Conservation (phyloP, 2,113 vertebrate species). For the Oriolus oriolus region DNA sequence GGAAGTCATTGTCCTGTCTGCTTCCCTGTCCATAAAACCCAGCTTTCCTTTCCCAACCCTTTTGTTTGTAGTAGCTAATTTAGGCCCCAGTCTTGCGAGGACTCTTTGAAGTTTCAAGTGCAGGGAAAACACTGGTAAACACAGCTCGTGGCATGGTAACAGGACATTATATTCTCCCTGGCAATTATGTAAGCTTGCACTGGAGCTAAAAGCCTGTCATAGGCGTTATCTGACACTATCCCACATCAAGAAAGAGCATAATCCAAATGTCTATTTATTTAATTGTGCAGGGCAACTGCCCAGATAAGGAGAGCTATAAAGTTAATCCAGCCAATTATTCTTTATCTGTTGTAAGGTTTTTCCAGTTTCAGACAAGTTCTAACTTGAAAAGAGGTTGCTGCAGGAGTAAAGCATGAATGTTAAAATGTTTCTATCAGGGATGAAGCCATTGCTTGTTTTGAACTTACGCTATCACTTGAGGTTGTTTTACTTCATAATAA, state of each 20-base stretch:
- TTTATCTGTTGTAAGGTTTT: conserved; percentile 45
- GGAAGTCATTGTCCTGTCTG: conserved; percentile 12
- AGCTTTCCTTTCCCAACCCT: conserved; percentile 3
- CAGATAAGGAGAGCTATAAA: conserved; percentile 61
- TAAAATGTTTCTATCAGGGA: neutral
- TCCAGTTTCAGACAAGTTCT: conserved; percentile 8
- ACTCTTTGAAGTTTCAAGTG: conserved; percentile 54
- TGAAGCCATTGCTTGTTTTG: neutral
- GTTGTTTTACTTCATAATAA: neutral
- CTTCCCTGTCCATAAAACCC: conserved; percentile 16
- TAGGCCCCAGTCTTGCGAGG: neutral
- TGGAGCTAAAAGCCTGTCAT: conserved; percentile 7
- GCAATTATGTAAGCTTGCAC: neutral
- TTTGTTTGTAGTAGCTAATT: conserved; percentile 49
- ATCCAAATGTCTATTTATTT: conserved; percentile 46
- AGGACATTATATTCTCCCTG: neutral
- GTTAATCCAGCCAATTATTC: conserved; percentile 49
- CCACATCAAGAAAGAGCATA: conserved; percentile 44
- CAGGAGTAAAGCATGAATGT: neutral
- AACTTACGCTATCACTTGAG: neutral
- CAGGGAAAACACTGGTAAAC: conserved; percentile 40
- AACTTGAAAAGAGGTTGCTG: conserved; percentile 30
- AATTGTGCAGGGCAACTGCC: conserved; percentile 57
- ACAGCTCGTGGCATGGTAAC: neutral
- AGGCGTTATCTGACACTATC: conserved; percentile 22